Evolutionary conservation across 2,888 invertebrate species (phyloP).

Genomic region (Pterobdella sp.): DNA sequence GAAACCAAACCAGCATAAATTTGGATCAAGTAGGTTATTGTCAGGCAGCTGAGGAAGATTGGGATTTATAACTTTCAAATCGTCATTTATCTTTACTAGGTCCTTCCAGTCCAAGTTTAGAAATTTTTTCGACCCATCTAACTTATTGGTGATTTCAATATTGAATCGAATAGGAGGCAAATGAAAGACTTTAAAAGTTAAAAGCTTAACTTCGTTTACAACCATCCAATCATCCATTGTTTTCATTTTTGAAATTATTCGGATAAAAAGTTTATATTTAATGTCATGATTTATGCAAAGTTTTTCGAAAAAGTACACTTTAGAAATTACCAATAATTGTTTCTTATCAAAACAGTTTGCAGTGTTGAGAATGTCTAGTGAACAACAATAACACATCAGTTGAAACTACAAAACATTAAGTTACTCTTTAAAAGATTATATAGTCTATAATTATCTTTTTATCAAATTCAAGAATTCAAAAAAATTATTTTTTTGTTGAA

Average conservation of each 20-base stretch:
- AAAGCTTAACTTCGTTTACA: background rate
- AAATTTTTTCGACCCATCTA: background rate
- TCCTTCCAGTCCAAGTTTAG: background rate
- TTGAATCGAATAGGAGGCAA: background rate
- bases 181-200: background rate
- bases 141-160: background rate
- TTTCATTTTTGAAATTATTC: background rate
- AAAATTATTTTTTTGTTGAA: no score
- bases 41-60: background rate
- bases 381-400: no score
- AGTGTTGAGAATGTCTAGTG: no score
- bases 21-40: background rate
- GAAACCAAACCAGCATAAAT: background rate
- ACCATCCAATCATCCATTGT: conserved; percentile 9
- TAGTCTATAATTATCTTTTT: no score
- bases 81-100: background rate
- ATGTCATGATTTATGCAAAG: no score
- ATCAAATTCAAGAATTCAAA: no score
- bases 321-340: no score
- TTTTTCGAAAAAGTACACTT: no score
- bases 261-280: no score
- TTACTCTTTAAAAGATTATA: no score
- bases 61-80: background rate
- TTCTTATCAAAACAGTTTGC: no score
- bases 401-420: no score